Base-by-base conservation (phyloP, 2,888 invertebrate species). In the Bombylius major region DNA sequence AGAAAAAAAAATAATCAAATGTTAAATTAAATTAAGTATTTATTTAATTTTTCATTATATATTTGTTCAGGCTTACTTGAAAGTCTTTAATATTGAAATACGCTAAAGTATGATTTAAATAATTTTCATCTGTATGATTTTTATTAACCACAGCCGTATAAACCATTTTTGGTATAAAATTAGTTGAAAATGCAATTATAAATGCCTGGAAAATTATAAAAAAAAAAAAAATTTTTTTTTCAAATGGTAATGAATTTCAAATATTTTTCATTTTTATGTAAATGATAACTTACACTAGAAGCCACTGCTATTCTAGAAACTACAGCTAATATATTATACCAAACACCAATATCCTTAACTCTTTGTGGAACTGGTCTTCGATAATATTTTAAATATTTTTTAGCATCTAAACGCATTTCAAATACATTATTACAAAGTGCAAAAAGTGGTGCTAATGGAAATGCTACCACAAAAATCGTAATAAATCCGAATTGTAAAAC, bases 401-500 rank as follows among this genome's bases (percentile, higher is more conserved):
- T 83, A 33, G 89, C 90, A 73, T 91, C 90, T 56, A 88, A 73
- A 34, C 90, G 79, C 76, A 91, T 87, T 74, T 92, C 91, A 50
- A 92, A 73, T 32, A 89, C 77, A 70, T 92, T 92, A 70, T 90
- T 91, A 36, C 88, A 72, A 45, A 91, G 74, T 2, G 90, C 89
- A 71, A 90, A 84, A 2, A 91, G 70, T 2, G 91, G 91, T 0
- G 89, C 91, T 59, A 92, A 69, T 0, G 91, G 91, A 72, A 92
- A 91, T 3, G 90, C 90, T 42, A 87, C 82, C 34, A 90, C 89
- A 67, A 92, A 92, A 48, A 92, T 78, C 0, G 89, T 90, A 34
- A 89, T 83, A 67, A 91, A 91, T 4, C 91, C 91, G 74, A 85
- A 92, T 72, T 91, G 91, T 32, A 91, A 76, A 55, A 89, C 89